These are phyloP conservation scores for Brevipalpus yothersi DNA, from an alignment of 1,140 invertebrate genomes.

Conservation along the genomic window DNA sequence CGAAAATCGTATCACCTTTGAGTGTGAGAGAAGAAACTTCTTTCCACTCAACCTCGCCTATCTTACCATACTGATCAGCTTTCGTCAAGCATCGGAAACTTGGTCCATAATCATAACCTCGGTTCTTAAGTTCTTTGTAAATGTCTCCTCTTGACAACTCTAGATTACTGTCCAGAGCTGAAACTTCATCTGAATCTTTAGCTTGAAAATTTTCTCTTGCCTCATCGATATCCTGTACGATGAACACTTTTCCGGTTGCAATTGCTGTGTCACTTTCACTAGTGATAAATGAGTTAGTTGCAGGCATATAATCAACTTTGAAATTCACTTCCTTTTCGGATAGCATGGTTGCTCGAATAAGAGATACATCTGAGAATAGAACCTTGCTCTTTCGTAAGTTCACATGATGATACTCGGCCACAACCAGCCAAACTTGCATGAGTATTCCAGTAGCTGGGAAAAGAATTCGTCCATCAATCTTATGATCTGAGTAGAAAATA, in stretches of 20 bases:
- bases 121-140: slow-evolving; percentile 26
- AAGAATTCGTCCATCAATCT: slow-evolving; percentile 72
- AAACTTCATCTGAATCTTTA: background rate
- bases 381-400: slow-evolving; percentile 1
- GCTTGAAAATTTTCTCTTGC: background rate
- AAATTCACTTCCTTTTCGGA: background rate
- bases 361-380: slow-evolving; percentile 58
- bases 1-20: background rate
- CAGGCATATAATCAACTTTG: background rate
- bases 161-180: background rate
- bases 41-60: slow-evolving; percentile 17
- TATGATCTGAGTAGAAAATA: slow-evolving; percentile 53
- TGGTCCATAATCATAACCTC: slow-evolving; percentile 28
- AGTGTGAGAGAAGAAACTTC: slow-evolving; percentile 10
- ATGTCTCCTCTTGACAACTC: slow-evolving; percentile 19
- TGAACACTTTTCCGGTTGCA: background rate
- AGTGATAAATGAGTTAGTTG: background rate
- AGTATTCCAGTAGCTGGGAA: slow-evolving; percentile 90
- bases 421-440: slow-evolving; percentile 66
- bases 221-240: background rate
- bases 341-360: slow-evolving; percentile 49
- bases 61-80: slow-evolving; percentile 14
- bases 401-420: slow-evolving; percentile 27
- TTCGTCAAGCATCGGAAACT: slow-evolving; percentile 53
- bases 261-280: background rate